Evolutionary conservation across 1,140 invertebrate genomes (phyloP).

Genomic region (Zaprionus taronus): DNA sequence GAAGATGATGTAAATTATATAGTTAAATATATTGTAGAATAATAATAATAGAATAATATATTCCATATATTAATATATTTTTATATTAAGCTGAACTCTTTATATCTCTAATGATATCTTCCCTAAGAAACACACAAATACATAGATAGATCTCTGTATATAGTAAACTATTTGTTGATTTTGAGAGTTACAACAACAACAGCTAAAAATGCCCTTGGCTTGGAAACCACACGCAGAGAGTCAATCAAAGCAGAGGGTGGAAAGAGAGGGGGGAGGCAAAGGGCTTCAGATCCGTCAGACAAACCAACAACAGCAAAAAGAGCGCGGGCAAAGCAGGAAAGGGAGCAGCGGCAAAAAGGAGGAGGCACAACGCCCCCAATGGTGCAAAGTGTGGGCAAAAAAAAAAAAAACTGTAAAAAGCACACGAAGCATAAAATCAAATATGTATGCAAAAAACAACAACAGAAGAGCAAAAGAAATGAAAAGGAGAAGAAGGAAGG

Average conservation of each 20-base stretch:
- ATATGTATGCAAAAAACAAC: slow-evolving; percentile 72
- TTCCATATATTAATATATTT: too few species aligned
- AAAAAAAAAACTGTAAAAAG: slow-evolving; percentile 78
- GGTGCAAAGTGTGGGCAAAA: slow-evolving; percentile 43
- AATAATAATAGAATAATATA: too few species aligned
- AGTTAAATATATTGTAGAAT: too few species aligned
- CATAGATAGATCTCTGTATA: neutral
- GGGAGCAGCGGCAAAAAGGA: slow-evolving; percentile 20
- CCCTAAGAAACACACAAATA: neutral
- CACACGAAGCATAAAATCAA: slow-evolving; percentile 82
- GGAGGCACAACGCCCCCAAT: slow-evolving; percentile 59
- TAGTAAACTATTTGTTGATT: slow-evolving; percentile 47
- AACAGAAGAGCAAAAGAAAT: neutral
- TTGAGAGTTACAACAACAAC: slow-evolving; percentile 51
- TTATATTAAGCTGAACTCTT: too few species aligned
- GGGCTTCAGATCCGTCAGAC: slow-evolving; percentile 22
- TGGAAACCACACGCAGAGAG: slow-evolving; percentile 71
- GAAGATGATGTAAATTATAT: neutral
- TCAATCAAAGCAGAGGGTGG: slow-evolving; percentile 40
- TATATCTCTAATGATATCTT: too few species aligned
- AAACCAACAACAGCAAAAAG: slow-evolving; percentile 2
- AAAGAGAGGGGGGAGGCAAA: neutral
- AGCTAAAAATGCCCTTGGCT: slow-evolving; percentile 67
- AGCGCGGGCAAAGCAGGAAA: slow-evolving; percentile 2
- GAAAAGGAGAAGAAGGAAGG: neutral